phyloP scores from a whole-genome alignment of 2,888 invertebrate genomes.

The Oscheius sp. region DNA sequence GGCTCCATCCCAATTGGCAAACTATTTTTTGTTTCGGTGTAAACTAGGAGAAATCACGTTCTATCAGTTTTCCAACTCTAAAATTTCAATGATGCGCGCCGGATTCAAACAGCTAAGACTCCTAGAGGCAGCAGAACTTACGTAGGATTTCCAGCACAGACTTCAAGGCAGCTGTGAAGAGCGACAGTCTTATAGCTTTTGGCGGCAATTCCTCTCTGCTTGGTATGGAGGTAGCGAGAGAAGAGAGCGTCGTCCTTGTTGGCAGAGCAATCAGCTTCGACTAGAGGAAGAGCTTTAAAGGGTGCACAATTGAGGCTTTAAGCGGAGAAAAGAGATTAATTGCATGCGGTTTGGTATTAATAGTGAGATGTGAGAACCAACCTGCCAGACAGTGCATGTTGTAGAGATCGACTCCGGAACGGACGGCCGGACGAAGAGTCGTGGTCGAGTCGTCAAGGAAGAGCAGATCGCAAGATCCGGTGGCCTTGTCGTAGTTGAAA shows the following conservation, averaged over 20 bases:
- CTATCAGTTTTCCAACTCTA: no score
- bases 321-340: slow-evolving; percentile 1
- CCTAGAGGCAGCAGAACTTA: slow-evolving; percentile 34
- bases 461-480: slow-evolving; percentile 67
- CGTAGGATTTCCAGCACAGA: slow-evolving; percentile 66
- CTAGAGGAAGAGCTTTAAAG: slow-evolving; percentile 59
- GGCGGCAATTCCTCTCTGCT: slow-evolving; percentile 66
- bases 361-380: slow-evolving; percentile 37
- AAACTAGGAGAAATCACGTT: no score
- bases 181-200: slow-evolving; percentile 66
- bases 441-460: slow-evolving; percentile 71
- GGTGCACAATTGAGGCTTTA: slow-evolving; percentile 21
- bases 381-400: slow-evolving; percentile 71
- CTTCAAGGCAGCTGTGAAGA: slow-evolving; percentile 69
- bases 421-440: slow-evolving; percentile 68
- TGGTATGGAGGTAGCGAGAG: slow-evolving; percentile 70
- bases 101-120: no score
- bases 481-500: slow-evolving; percentile 72
- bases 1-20: no score
- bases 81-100: no score
- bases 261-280: slow-evolving; percentile 63
- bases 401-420: slow-evolving; percentile 69
- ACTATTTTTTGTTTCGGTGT: not conserved
- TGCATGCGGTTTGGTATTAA: not conserved
- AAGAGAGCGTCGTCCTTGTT: slow-evolving; percentile 67